Evolutionary conservation across 2,888 invertebrate species (phyloP).

Genomic region (Ferrisia virgata): DNA sequence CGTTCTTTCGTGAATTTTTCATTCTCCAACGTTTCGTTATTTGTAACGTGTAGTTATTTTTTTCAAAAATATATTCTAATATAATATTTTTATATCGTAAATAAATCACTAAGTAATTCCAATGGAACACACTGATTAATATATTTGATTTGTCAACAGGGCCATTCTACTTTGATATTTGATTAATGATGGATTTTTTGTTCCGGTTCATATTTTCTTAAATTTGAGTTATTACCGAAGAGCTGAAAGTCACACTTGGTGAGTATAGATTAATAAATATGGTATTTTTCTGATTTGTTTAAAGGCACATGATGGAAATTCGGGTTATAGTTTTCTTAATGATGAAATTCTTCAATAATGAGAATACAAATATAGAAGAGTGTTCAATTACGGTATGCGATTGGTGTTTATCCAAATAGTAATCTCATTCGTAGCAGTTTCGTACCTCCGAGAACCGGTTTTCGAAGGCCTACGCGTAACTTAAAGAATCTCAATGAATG

Average conservation of each 20-base stretch:
- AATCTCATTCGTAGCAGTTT: constrained; percentile 19
- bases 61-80: not conserved
- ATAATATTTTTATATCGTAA: not conserved
- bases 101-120: not conserved
- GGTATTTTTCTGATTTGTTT: not conserved
- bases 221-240: not conserved
- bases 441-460: constrained; percentile 12
- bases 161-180: not conserved
- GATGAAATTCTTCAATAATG: not conserved
- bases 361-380: constrained; percentile 1
- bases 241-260: not conserved
- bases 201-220: not conserved
- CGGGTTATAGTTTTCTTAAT: not conserved
- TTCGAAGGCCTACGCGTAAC: constrained; percentile 24
- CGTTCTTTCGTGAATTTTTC: not conserved
- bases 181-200: not conserved
- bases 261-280: not conserved
- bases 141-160: not conserved
- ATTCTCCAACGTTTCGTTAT: not conserved
- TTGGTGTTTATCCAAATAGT: constrained; percentile 24
- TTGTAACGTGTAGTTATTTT: not conserved
- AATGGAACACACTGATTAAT: not conserved
- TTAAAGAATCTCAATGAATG: not conserved
- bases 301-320: not conserved
- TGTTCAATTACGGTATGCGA: constrained; percentile 4